Evolutionary conservation across 2,113 vertebrate species (phyloP), one percentile per base, ranked within the genome.

Genomic region (Maccullochella peelii): DNA sequence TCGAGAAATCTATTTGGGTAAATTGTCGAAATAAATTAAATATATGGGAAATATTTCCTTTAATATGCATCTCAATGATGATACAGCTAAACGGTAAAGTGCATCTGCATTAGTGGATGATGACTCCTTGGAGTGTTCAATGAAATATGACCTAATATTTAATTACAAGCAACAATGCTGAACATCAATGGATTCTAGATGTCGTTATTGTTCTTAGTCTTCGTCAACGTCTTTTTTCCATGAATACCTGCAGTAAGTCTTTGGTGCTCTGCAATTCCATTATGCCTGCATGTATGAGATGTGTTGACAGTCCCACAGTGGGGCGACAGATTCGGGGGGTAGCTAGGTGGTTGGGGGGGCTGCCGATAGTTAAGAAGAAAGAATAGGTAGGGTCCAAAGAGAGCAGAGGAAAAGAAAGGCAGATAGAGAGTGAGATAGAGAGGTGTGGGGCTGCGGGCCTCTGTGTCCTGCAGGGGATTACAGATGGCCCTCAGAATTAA

Each of bases 401-500:
- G 82, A 88, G 77, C 69, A 70, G 54, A 71, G 61, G 57, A 73
- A 83, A 82, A 86, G 59, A 88, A 76, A 84, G 69, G 79, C 40
- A 77, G 85, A 90, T 82, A 83, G 79, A 87, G 42, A 87, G 70
- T 58, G 65, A 75, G 92, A 92, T 89, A 83, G 73, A 87, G 67
- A 79, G 74, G 77, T 82, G 84, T 66, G 67, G 82, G 73, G 82
- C 84, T 82, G 72, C 52, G 62, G 72, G 86, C 57, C 82, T 88
- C 85, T 67, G 67, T 82, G 91, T 91, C 90, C 89, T 85, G 87
- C 85, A 80, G 92, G 88, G 91, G 88, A 93, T 94, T 93, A 92
- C 93, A 94, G 94, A 94, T 93, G 94, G 93, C 90, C 87, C 88
- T 92, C 88, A 84, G 92, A 92, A 94, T 92, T 92, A 92, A 93